These are phyloP conservation scores for Polypedilum pembai DNA, from an alignment of 1,140 invertebrate species.

Conservation along the genomic window DNA sequence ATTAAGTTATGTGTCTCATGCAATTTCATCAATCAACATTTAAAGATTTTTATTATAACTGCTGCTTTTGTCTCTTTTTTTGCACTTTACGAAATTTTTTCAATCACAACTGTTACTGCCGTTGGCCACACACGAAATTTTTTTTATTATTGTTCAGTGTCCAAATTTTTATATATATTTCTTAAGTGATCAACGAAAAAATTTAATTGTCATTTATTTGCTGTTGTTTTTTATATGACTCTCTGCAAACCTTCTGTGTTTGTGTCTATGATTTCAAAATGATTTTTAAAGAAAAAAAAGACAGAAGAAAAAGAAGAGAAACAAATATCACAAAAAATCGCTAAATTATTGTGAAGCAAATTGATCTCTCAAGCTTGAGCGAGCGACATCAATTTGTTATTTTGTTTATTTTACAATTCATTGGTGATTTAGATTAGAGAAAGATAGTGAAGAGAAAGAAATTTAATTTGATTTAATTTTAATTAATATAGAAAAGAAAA, in stretches of 20 bases:
- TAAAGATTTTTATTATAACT: too few species aligned
- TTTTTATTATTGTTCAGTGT: too few species aligned
- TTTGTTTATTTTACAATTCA: conserved; percentile 5
- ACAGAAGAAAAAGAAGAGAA: neutral
- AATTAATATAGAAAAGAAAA: neutral
- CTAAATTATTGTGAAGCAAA: neutral
- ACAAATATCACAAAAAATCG: conserved; percentile 25
- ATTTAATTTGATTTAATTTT: neutral
- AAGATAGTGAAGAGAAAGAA: neutral
- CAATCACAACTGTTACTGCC: neutral
- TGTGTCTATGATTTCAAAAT: neutral
- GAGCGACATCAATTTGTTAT: conserved; percentile 16
- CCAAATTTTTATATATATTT: too few species aligned
- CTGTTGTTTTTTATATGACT: too few species aligned
- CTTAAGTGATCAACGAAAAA: too few species aligned
- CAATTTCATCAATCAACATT: neutral
- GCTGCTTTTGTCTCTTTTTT: neutral
- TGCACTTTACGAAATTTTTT: conserved; percentile 6
- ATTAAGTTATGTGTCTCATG: neutral
- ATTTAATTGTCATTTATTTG: too few species aligned
- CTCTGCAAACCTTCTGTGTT: neutral
- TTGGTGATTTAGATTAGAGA: conserved; percentile 15
- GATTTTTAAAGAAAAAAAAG: neutral
- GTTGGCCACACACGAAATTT: too few species aligned
- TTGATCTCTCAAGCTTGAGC: conserved; percentile 14